These are phyloP conservation scores for Heteronetta atricapilla DNA, from an alignment of 2,113 vertebrate genomes.

Conservation along the genomic window DNA sequence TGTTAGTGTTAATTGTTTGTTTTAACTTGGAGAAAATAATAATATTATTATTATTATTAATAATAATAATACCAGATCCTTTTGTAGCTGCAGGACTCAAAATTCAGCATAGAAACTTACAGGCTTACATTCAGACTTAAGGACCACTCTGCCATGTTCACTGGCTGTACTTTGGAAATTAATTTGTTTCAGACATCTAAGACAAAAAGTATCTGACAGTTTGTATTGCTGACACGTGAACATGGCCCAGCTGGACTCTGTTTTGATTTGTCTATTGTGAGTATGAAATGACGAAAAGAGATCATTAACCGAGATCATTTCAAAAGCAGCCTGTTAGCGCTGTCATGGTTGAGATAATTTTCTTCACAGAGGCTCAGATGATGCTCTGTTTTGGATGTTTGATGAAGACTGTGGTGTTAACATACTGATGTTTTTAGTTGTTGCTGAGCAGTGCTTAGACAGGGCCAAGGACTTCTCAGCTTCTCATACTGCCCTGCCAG, in stretches of 20 bases:
- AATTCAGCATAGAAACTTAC: not conserved
- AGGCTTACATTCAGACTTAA: not conserved
- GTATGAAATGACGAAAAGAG: not conserved
- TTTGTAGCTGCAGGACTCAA: not conserved
- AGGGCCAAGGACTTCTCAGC: not conserved
- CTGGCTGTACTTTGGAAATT: not conserved
- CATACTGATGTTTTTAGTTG: not conserved
- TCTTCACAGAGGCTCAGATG: not conserved
- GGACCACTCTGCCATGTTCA: not conserved
- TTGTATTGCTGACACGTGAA: not conserved
- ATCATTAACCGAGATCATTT: not conserved
- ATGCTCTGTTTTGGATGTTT: not conserved
- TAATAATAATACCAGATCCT: not conserved
- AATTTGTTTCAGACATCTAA: not conserved
- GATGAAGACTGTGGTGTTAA: not conserved
- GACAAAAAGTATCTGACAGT: not conserved
- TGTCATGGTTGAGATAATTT: not conserved
- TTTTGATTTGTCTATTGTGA: not conserved
- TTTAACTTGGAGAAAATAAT: not conserved
- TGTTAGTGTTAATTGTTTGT: not conserved
- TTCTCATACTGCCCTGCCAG: not conserved
- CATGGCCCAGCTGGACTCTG: not conserved
- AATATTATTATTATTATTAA: not conserved
- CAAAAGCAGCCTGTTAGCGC: not conserved
- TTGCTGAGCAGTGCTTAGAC: not conserved